These are phyloP conservation scores for Muricea muricata DNA, from an alignment of 92 coral and sea anemone species.

Conservation along the genomic window DNA sequence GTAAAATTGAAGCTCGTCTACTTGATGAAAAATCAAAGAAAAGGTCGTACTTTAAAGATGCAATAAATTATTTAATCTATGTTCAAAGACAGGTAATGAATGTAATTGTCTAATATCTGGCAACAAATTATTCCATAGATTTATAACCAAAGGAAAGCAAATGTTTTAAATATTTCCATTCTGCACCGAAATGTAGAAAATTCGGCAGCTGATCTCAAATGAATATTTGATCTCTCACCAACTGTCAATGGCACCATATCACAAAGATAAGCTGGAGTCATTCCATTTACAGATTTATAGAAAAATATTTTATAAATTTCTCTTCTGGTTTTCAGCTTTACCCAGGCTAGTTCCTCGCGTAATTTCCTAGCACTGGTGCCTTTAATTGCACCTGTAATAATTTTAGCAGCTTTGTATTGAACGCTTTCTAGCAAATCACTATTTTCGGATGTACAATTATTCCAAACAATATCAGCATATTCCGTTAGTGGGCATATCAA, in stretches of 20 bases:
- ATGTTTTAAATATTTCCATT: not conserved
- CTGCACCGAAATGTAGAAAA: not conserved
- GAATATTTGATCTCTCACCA: constrained; percentile 27
- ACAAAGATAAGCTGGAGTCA: constrained; percentile 33
- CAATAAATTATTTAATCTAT: not conserved
- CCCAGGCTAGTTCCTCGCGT: constrained; percentile 51
- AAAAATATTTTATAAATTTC: constrained; percentile 41
- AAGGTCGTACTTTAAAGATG: not conserved
- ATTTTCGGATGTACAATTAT: constrained; percentile 20
- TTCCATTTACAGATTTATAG: constrained; percentile 46
- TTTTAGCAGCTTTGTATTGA: constrained; percentile 51
- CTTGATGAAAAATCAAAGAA: not conserved
- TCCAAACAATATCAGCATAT: constrained; percentile 57
- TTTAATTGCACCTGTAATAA: constrained; percentile 36
- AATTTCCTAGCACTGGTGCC: constrained; percentile 32
- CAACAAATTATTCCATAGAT: not conserved
- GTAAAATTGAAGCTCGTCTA: constrained; percentile 11
- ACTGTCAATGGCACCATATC: constrained; percentile 28
- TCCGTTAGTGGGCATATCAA: constrained; percentile 45
- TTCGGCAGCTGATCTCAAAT: constrained; percentile 24
- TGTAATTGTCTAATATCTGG: not conserved
- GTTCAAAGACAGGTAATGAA: not conserved
- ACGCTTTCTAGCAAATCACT: constrained; percentile 31
- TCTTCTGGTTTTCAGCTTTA: constrained; percentile 44
- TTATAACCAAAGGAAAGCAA: not conserved